Percentiles rank a stretch among this genome's conserved stretches.
Conservation (phyloP, 2,888 invertebrate genomes). For the Anoncus sp. region DNA sequence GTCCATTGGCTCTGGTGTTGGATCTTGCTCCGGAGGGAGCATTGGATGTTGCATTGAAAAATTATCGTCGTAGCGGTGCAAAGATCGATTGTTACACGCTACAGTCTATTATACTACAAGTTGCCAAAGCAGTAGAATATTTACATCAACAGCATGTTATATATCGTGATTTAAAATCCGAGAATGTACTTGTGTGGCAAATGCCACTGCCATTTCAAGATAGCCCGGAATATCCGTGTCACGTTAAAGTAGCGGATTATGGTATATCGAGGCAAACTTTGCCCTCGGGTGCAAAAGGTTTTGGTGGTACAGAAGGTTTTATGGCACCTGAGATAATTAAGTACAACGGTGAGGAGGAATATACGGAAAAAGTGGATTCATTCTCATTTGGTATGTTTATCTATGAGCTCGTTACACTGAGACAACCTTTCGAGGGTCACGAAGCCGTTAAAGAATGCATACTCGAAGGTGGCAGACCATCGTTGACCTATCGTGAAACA, state of each 20-base stretch:
- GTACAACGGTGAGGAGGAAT: constrained; percentile 99
- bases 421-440: constrained; percentile 98
- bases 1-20: constrained; percentile 94
- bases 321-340: constrained; percentile 99
- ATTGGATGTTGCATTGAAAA: constrained; percentile 92
- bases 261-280: constrained; percentile 95
- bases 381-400: constrained; percentile 99
- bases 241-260: constrained; percentile 98
- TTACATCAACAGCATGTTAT: constrained; percentile 97
- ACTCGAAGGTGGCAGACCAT: constrained; percentile 96
- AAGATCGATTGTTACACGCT: constrained; percentile 92
- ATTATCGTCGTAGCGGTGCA: constrained; percentile 93
- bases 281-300: constrained; percentile 97
- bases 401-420: constrained; percentile 96
- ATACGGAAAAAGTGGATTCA: constrained; percentile 99
- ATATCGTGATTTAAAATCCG: constrained; percentile 96
- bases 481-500: constrained; percentile 93
- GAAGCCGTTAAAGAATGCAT: constrained; percentile 99
- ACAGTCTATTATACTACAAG: constrained; percentile 94
- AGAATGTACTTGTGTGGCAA: constrained; percentile 99
- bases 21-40: constrained; percentile 97
- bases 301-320: constrained; percentile 99
- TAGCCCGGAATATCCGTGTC: constrained; percentile 88
- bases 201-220: constrained; percentile 92
- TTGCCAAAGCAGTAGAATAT: constrained; percentile 97